A percentile compares a stretch with the other conserved stretches of the same genome.
Conservation (phyloP, 30 jellyfish, hydroid and myxozoan genomes). For the Aurelia sp. region DNA sequence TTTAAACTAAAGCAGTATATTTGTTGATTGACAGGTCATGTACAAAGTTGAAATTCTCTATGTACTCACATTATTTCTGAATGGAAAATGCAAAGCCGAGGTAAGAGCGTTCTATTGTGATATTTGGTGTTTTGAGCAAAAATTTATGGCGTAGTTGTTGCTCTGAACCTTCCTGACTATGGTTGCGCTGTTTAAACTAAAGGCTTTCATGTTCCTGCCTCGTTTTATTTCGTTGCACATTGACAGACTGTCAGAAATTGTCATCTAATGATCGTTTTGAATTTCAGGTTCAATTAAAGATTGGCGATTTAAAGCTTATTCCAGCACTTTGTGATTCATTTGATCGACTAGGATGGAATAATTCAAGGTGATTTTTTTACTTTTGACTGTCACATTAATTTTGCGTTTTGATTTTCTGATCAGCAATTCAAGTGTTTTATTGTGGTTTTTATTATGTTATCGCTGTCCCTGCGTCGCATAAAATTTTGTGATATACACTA, state of each 20-base stretch:
- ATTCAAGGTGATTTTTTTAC: constrained; percentile 53
- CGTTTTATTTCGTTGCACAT: no score
- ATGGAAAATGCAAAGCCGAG: constrained; percentile 86
- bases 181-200: no score
- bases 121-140: neutral
- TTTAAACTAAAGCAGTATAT: no score
- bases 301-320: constrained; percentile 80
- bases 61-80: constrained; percentile 80
- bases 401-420: no score
- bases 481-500: no score
- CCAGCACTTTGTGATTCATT: constrained; percentile 88
- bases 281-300: constrained; percentile 82
- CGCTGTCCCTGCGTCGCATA: no score
- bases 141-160: neutral
- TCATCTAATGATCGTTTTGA: neutral
- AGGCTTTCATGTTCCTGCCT: neutral
- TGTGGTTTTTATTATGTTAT: no score
- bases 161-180: neutral
- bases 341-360: constrained; percentile 90
- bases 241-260: no score
- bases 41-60: constrained; percentile 90
- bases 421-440: no score
- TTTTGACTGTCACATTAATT: no score
- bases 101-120: constrained; percentile 19
- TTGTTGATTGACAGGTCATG: constrained; percentile 62